Percentiles rank a stretch among this genome's conserved stretches.
These are phyloP conservation scores for Helicoverpa armigera DNA, from an alignment of 1,140 invertebrate genomes.

Conservation along the genomic window DNA sequence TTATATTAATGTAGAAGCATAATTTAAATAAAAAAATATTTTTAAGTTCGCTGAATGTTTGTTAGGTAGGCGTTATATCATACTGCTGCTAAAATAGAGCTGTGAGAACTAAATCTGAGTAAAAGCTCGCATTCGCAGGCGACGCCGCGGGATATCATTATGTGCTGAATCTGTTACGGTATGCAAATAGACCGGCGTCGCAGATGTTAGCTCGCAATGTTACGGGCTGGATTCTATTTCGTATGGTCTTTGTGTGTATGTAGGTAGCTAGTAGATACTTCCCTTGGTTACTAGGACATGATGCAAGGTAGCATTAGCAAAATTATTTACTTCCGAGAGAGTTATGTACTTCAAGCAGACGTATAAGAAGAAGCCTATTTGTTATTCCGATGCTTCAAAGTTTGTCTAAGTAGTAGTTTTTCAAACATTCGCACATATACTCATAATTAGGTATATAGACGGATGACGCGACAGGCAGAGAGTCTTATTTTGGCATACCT, in stretches of 20 bases:
- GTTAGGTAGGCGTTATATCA: background rate
- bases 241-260: conserved; percentile 39
- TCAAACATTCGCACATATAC: too few relatives aligned
- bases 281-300: background rate
- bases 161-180: conserved; percentile 41
- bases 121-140: background rate
- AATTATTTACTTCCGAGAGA: too few relatives aligned
- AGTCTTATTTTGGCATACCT: too few relatives aligned
- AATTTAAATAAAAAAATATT: too few relatives aligned
- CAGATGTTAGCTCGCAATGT: conserved; percentile 61
- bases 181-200: conserved; percentile 57
- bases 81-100: background rate
- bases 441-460: too few relatives aligned
- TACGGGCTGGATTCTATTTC: conserved; percentile 56
- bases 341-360: too few relatives aligned
- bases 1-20: too few relatives aligned
- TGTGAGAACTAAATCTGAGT: background rate
- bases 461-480: too few relatives aligned
- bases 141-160: background rate
- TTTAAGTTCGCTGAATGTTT: too few relatives aligned
- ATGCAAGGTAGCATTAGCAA: background rate
- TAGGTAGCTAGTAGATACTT: background rate
- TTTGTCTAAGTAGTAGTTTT: too few relatives aligned
- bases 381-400: too few relatives aligned
- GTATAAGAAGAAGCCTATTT: too few relatives aligned